Evolutionary conservation across 2,797 vertebrate species (phyloP).

Genomic region (Brachymystax lenok): DNA sequence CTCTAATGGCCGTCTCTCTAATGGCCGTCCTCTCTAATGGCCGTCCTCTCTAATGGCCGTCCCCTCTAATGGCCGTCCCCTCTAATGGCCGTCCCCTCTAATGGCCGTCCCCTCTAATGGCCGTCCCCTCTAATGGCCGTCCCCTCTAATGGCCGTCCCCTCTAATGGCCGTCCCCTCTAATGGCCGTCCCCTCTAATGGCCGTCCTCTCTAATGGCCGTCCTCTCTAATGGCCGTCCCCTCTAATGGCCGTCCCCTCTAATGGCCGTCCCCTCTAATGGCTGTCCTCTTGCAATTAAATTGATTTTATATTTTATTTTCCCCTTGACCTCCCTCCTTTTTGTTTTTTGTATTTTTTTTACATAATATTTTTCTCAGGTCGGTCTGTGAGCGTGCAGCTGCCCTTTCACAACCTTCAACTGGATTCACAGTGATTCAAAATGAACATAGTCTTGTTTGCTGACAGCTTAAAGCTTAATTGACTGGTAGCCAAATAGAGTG

Average conservation of each 20-base stretch:
- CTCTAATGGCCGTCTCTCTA: too few relatives aligned
- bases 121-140: too few relatives aligned
- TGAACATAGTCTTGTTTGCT: constrained; percentile 86
- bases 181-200: too few relatives aligned
- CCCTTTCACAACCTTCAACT: constrained; percentile 79
- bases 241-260: constrained; percentile 53
- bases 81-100: too few relatives aligned
- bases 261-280: constrained; percentile 2
- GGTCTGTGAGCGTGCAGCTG: constrained; percentile 54
- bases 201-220: too few relatives aligned
- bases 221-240: too few relatives aligned
- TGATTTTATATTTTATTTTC: constrained; percentile 59
- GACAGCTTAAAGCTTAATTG: constrained; percentile 89
- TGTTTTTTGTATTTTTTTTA: background rate
- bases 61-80: constrained; percentile 52
- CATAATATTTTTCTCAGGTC: constrained; percentile 7
- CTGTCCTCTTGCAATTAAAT: constrained; percentile 80
- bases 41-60: constrained; percentile 61
- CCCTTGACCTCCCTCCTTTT: constrained; percentile 32
- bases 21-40: background rate
- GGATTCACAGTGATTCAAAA: constrained; percentile 79
- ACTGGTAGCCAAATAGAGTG: constrained; percentile 85
- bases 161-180: too few relatives aligned
- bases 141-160: too few relatives aligned
- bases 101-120: too few relatives aligned